Evolutionary conservation across 2,797 vertebrate species (phyloP).

Genomic region (Serranus cabrilla): DNA sequence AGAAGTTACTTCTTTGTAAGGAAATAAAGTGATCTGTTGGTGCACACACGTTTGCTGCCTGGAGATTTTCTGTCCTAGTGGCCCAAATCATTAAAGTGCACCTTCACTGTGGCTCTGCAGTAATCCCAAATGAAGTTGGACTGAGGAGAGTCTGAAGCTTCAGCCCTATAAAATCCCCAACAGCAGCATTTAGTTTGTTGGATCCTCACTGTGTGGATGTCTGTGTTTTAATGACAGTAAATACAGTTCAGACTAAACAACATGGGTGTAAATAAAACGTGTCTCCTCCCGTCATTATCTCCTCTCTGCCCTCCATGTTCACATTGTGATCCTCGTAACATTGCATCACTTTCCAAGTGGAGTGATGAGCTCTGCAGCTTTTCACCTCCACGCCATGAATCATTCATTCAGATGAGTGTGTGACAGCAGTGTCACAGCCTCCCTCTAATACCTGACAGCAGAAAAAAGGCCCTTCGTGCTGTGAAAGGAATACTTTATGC

Average conservation of each 20-base stretch:
- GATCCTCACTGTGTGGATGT: not conserved
- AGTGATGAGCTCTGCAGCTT: conserved; percentile 39
- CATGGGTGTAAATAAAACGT: no score
- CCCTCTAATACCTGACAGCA: conserved; percentile 41
- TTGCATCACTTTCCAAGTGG: conserved; percentile 19
- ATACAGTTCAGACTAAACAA: no score
- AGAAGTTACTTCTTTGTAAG: no score
- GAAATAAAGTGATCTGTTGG: not conserved
- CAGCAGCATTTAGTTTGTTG: not conserved
- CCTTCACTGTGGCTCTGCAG: not conserved
- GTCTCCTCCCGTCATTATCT: not conserved
- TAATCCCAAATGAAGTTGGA: conserved; percentile 18
- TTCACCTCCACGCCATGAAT: conserved; percentile 54
- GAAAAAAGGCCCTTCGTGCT: not conserved
- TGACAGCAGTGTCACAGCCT: conserved; percentile 47
- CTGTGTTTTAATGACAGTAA: not conserved
- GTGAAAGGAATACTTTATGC: conserved; percentile 23
- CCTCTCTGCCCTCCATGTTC: not conserved
- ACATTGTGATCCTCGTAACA: conserved; percentile 9
- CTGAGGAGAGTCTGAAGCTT: not conserved
- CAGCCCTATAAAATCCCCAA: not conserved
- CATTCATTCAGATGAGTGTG: conserved; percentile 61
- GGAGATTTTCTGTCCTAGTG: not conserved
- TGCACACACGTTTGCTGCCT: not conserved
- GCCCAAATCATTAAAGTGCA: conserved; percentile 7